Conservation (phyloP, 2,113 vertebrate genomes). For the Entomyzon cyanotis region DNA sequence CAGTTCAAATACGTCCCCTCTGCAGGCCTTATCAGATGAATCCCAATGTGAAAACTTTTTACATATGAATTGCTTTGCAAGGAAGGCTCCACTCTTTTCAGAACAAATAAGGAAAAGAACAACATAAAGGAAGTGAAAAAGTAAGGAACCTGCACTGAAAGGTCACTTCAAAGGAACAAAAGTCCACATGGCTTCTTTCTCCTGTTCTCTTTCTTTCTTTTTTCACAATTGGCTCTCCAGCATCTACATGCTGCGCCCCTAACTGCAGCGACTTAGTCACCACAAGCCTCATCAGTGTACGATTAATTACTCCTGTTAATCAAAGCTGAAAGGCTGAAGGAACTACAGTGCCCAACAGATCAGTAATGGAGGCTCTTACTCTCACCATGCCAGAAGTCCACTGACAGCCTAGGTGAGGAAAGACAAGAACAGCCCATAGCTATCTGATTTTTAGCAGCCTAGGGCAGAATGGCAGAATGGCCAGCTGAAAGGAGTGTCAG, state of each 20-base stretch:
- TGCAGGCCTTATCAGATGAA: constrained; percentile 43
- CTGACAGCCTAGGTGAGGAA: not conserved
- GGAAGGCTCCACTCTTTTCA: constrained; percentile 5
- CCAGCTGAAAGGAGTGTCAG: not conserved
- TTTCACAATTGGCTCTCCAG: not conserved
- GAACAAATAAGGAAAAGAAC: not conserved
- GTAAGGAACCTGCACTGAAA: constrained; percentile 3
- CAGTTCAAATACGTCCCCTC: constrained; percentile 29
- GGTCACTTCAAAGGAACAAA: constrained; percentile 25
- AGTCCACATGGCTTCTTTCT: not conserved
- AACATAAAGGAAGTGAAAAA: constrained; percentile 26
- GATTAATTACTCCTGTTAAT: constrained; percentile 39
- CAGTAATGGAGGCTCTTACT: not conserved
- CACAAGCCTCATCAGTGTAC: not conserved
- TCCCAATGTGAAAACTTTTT: constrained; percentile 45
- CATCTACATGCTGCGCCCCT: not conserved
- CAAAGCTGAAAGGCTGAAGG: not conserved
- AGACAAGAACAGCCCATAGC: not conserved
- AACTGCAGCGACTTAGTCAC: not conserved
- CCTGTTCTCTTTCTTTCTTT: not conserved
- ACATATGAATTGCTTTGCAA: constrained; percentile 51
- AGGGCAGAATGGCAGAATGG: not conserved
- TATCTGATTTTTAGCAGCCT: not conserved
- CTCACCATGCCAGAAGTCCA: not conserved
- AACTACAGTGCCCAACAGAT: not conserved